These are phyloP conservation scores for Dendrolimus houi DNA, from an alignment of 2,888 invertebrate species.

Conservation along the genomic window DNA sequence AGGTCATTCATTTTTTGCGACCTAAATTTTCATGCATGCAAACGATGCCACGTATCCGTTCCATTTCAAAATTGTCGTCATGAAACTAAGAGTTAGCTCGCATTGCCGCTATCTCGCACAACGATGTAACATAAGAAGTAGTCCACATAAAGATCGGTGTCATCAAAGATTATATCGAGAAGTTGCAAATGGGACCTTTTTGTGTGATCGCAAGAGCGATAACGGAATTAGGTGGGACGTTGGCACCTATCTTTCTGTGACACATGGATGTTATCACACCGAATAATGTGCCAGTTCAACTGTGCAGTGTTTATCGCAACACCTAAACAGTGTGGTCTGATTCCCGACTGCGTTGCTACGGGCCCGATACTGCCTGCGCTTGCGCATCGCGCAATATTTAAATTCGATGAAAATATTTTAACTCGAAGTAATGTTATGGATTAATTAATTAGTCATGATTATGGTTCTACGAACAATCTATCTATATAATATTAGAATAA, in stretches of 20 bases:
- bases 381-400: background rate
- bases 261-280: constrained; percentile 46
- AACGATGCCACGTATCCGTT: background rate
- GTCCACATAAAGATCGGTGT: background rate
- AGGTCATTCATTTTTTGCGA: no score
- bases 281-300: constrained; percentile 5
- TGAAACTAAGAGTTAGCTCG: no score
- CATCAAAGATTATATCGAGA: background rate
- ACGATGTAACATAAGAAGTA: background rate
- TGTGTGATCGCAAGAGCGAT: background rate
- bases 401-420: background rate
- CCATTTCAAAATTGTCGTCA: no score
- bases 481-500: no score
- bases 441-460: no score
- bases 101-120: background rate
- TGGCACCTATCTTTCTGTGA: constrained; percentile 33
- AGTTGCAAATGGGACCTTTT: background rate
- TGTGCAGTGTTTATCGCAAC: constrained; percentile 20
- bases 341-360: constrained; percentile 8
- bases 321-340: background rate
- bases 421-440: no score
- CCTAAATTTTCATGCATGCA: background rate
- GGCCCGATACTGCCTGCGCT: background rate
- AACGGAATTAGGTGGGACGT: constrained; percentile 9
- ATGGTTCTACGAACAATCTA: no score